A percentile compares a stretch with the other conserved stretches of the same genome.
phyloP scores from a whole-genome alignment of 2,113 vertebrate species.

The Arvicanthis niloticus region DNA sequence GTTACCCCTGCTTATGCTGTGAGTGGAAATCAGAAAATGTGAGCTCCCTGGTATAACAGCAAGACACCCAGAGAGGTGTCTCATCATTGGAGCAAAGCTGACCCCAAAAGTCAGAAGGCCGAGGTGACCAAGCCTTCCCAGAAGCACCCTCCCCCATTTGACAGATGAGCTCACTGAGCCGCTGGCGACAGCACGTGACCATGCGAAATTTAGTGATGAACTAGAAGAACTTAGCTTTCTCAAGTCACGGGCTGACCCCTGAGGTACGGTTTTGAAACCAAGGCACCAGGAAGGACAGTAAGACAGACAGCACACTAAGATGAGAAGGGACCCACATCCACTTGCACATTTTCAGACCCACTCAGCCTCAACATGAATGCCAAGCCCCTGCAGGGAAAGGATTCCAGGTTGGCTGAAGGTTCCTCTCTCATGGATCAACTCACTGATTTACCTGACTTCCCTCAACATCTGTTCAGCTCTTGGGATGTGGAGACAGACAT shows the following conservation, averaged over 20 bases:
- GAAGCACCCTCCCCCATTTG: no score
- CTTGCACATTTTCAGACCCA: neutral
- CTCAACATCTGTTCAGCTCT: neutral
- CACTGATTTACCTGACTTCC: neutral
- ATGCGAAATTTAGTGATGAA: neutral
- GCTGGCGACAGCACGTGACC: neutral
- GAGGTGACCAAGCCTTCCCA: neutral
- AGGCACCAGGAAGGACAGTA: neutral
- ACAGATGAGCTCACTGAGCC: neutral
- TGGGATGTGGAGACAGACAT: neutral
- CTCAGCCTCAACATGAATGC: accelerated
- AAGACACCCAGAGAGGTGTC: accelerated
- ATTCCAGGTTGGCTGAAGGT: neutral
- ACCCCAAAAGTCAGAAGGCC: neutral
- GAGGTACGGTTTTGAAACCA: neutral
- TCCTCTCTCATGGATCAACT: neutral
- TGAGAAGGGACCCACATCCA: neutral
- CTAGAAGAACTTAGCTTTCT: neutral
- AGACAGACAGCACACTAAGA: neutral
- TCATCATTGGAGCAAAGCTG: neutral
- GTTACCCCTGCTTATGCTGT: neutral
- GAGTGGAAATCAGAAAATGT: neutral
- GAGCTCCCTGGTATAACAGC: no score
- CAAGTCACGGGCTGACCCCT: neutral
- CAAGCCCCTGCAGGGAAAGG: accelerated